Base-by-base conservation (phyloP, 1,140 invertebrate species). In the Andricus grossulariae region DNA sequence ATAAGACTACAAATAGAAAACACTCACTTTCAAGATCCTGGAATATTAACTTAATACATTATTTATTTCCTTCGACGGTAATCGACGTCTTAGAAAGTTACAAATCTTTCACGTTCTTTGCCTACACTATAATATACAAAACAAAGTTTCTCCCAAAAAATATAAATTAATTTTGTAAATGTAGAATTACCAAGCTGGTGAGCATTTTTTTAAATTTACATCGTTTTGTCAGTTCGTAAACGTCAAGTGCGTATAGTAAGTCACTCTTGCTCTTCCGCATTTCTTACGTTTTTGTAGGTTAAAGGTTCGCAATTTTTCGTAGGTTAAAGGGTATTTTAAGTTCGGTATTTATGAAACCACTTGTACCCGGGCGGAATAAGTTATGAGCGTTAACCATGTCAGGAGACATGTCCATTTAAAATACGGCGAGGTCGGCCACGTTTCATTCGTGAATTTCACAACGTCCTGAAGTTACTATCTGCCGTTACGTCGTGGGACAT, bases 351-450 rank as follows among this genome's bases (percentile, higher is more conserved):
- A 84, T 84, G 82, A 84, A 84, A 79, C 75, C 80, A 82, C 81
- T 79, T 81, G 80, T 84, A 82, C 83, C 79, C 80, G 74, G 73
- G 75, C 80, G 77, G 80, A 84, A 84, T 84, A 84, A 84, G 83
- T 84, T 84, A 84, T 80, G 83, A 84, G 79, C 83, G 79, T 82
- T 80, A 84, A 82, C 73, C 80, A 84, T 84, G 80, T 84, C 83
- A 81, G 79, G 76, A 84, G 83, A 82, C 83, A 84, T 81, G 79
- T 79, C 82, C 78, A 80, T 70, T 82, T 83, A 84, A 84, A 83
- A 83, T 83, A 82, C 81, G 77, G 76, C 82, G 78, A 83, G 78
- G 79, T 83, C 79, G 82, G 79, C 79, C 82, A 83, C 82, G 79
- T 83, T 83, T 83, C 77, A 75, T 83, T 77, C 77, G 79, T 79